These are phyloP conservation scores for Diorhabda carinulata DNA, from an alignment of 1,140 invertebrate species.

Conservation along the genomic window DNA sequence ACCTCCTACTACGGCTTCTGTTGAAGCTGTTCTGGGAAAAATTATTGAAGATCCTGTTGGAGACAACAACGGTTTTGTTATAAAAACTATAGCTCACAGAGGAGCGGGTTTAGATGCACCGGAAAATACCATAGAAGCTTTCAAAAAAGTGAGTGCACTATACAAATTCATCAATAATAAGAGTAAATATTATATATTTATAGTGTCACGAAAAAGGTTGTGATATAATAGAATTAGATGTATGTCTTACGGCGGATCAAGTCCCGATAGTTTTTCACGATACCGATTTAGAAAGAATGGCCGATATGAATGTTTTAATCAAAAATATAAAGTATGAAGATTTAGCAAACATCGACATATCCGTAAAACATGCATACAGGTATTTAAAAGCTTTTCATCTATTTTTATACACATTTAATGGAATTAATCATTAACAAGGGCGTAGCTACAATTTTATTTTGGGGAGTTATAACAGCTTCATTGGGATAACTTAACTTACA, in stretches of 20 bases:
- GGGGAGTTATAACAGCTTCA: no score
- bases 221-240: slow-evolving; percentile 71
- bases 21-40: slow-evolving; percentile 50
- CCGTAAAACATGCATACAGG: slow-evolving; percentile 57
- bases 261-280: slow-evolving; percentile 74
- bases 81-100: slow-evolving; percentile 61
- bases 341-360: slow-evolving; percentile 59
- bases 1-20: slow-evolving; percentile 38
- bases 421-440: no score
- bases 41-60: slow-evolving; percentile 41
- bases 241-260: slow-evolving; percentile 67
- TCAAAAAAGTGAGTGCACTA: slow-evolving; percentile 58
- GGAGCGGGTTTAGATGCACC: slow-evolving; percentile 68
- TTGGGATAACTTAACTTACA: no score
- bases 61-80: slow-evolving; percentile 45
- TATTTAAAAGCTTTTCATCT: slow-evolving; percentile 2
- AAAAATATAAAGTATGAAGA: slow-evolving; percentile 60
- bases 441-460: no score
- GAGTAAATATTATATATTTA: slow-evolving; percentile 34
- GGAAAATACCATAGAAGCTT: slow-evolving; percentile 67
- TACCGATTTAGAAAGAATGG: slow-evolving; percentile 62
- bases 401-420: not conserved
- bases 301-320: slow-evolving; percentile 56
- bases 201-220: slow-evolving; percentile 64
- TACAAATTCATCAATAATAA: slow-evolving; percentile 9